Evolutionary conservation across 2,797 vertebrate species (phyloP), one percentile per base, ranked within the genome.

Genomic region (Paguma larvata): DNA sequence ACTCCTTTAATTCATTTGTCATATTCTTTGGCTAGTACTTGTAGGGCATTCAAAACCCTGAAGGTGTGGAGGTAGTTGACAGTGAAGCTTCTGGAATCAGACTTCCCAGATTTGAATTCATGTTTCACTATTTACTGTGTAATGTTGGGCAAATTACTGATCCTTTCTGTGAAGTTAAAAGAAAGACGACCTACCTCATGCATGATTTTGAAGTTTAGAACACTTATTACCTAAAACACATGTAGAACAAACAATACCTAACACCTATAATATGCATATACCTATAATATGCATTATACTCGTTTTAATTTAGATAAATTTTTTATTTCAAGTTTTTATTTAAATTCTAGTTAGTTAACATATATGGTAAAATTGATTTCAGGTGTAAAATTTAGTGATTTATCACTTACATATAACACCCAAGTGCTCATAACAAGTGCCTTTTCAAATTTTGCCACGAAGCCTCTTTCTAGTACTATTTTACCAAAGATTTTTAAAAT

Each of bases 401-500:
- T 6, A 53, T 59, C 56, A 59, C 56, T 59, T 59, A 59, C 21
- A 59, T 23, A 23, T 59, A 59, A 9, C 21, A 59, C 56, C 56
- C 56, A 59, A 59, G 8, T 59, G 56, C 56, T 59, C 8, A 59
- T 59, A 21, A 59, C 56, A 59, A 23, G 56, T 59, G 56, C 56
- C 56, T 59, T 59, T 72, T 85, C 48, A 48, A 87, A 91, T 93
- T 65, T 65, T 83, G 25, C 51, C 9, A 12, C 48, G 27, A 38
- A 96, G 21, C 30, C 34, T 87, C 80, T 85, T 94, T 95, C 51
- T 86, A 78, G 38, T 82, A 30, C 38, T 75, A 34, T 79, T 68
- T 91, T 77, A 94, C 18, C 53, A 94, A 78, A 15, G 48, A 79
- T 93, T 92, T 82, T 91, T 78, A 85, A 77, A 75, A 44, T 87